Conservation (phyloP, 1,140 invertebrate species). For the Diachasma alloeum region DNA sequence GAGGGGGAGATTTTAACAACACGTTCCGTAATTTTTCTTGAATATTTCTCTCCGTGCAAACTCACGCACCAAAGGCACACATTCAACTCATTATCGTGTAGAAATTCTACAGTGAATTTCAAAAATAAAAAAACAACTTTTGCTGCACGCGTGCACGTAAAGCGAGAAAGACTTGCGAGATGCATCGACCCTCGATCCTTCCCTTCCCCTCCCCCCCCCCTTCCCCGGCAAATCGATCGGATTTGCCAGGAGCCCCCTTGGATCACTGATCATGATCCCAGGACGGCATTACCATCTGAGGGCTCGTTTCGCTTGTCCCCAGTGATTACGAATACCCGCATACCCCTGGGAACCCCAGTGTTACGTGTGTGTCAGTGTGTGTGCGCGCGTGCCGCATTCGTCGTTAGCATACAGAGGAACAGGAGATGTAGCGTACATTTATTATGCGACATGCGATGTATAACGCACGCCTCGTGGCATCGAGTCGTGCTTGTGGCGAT, state of each 20-base stretch:
- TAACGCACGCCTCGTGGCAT: conserved; percentile 25
- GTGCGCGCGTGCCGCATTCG: conserved; percentile 20
- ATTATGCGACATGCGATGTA: conserved; percentile 26
- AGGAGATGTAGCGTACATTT: conserved; percentile 9
- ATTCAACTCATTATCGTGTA: too few relatives aligned
- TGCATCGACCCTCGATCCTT: not conserved
- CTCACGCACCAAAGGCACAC: too few relatives aligned
- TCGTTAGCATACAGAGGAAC: conserved; percentile 12
- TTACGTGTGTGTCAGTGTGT: conserved; percentile 3
- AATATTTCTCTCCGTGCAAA: too few relatives aligned
- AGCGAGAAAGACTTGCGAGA: not conserved
- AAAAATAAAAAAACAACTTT: not conserved
- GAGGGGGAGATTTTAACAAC: too few relatives aligned
- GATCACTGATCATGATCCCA: not conserved
- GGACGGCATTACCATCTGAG: conserved; percentile 6
- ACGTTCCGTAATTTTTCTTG: too few relatives aligned
- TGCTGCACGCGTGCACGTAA: not conserved
- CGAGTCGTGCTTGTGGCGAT: conserved; percentile 25
- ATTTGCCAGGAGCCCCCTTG: not conserved
- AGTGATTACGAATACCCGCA: conserved; percentile 13
- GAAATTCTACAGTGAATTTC: not conserved
- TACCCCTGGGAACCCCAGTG: not conserved
- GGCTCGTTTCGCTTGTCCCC: conserved; percentile 6
- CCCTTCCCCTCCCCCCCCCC: not conserved
- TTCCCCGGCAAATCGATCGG: not conserved